A percentile compares a stretch with the other conserved stretches of the same genome.
Conservation (phyloP, 2,113 vertebrate genomes). For the Notechis scutatus region DNA sequence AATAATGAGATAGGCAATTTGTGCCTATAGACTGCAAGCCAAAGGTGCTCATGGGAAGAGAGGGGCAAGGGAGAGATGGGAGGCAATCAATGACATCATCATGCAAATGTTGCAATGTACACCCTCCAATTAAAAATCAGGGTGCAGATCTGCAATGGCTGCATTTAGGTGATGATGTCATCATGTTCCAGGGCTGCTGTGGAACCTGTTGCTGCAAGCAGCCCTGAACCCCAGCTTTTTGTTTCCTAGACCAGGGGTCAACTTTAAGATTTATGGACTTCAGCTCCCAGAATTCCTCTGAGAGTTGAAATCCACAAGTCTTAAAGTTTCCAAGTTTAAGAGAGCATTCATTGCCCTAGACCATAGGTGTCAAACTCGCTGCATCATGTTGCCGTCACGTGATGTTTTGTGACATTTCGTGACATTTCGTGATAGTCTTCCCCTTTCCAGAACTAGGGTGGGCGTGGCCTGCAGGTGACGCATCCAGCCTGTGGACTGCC, state of each 20-base stretch:
- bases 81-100: background rate
- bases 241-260: background rate
- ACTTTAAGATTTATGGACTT: no score
- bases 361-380: no score
- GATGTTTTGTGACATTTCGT: no score
- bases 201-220: background rate
- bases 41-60: background rate
- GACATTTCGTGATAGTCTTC: no score
- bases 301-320: background rate
- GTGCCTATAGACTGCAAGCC: background rate
- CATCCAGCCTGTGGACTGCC: no score
- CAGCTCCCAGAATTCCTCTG: background rate
- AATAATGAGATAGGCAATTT: background rate
- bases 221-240: background rate
- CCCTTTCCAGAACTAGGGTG: no score
- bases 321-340: no score
- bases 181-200: background rate
- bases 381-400: accelerated
- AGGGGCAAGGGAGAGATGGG: background rate
- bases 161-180: background rate
- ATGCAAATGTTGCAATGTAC: background rate
- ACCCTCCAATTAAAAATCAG: background rate
- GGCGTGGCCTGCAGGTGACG: no score
- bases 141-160: background rate
- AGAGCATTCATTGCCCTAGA: no score